Evolutionary conservation across 35 echinoderm and acorn worm genomes (phyloP).

Genomic region (Amphiura filiformis): DNA sequence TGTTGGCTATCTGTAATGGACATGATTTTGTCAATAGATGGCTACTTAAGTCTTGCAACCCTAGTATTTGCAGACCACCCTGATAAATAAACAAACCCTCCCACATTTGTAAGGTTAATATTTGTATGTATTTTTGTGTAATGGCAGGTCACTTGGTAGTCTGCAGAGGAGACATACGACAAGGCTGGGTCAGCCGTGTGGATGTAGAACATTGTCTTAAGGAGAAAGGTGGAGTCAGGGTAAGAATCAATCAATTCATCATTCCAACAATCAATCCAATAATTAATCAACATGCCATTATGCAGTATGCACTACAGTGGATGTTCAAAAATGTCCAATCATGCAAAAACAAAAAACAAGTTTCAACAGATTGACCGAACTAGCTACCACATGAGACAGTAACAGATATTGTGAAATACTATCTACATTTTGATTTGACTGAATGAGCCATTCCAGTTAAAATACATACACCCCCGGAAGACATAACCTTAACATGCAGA

Average conservation of each 20-base stretch:
- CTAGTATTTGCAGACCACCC: background rate
- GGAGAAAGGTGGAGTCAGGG: constrained; percentile 78
- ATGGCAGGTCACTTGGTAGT: constrained; percentile 74
- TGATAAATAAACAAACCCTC: background rate
- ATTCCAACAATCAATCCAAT: background rate
- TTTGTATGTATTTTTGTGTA: background rate
- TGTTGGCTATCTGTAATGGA: background rate
- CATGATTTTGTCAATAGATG: background rate
- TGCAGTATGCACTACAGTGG: no score
- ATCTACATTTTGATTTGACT: no score
- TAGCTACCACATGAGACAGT: no score
- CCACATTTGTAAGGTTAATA: background rate
- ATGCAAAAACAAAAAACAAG: no score
- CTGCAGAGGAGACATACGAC: constrained; percentile 77
- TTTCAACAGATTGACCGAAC: no score
- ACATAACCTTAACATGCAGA: background rate
- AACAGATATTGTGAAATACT: no score
- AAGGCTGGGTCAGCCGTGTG: constrained; percentile 88
- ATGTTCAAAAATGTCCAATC: no score
- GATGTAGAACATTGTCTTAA: constrained; percentile 83
- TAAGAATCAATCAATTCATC: constrained; percentile 28
- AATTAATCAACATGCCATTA: background rate
- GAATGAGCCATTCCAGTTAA: no score
- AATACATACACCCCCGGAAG: background rate
- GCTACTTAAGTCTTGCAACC: background rate